A percentile compares a stretch with the other conserved stretches of the same genome.
phyloP scores from a whole-genome alignment of 35 echinoderm and acorn worm genomes.

The Apostichopus japonicus region DNA sequence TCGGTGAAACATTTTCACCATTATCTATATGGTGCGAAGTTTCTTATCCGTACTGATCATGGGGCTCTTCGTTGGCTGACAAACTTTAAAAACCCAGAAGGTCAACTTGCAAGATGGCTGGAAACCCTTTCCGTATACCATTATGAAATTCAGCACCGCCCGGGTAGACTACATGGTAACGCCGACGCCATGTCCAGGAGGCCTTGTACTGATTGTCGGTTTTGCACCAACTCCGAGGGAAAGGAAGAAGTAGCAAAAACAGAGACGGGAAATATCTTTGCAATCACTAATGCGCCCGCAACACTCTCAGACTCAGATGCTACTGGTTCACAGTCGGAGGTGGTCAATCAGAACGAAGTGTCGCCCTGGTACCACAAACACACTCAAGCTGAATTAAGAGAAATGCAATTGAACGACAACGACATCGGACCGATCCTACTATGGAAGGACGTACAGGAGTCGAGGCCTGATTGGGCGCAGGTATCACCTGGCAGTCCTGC shows the following conservation, averaged over 20 bases:
- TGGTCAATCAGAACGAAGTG: not conserved
- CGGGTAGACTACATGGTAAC: slow-evolving; percentile 32
- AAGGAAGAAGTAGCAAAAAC: not conserved
- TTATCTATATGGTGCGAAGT: slow-evolving; percentile 63
- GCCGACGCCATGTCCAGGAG: slow-evolving; percentile 49
- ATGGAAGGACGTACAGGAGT: not conserved
- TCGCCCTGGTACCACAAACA: not conserved
- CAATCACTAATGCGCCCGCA: not conserved
- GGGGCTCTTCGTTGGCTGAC: slow-evolving; percentile 65
- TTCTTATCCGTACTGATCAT: slow-evolving; percentile 60
- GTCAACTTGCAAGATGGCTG: slow-evolving; percentile 46
- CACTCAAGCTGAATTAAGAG: not conserved
- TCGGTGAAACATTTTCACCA: slow-evolving; percentile 69
- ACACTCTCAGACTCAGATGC: not conserved
- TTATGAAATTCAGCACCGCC: slow-evolving; percentile 64
- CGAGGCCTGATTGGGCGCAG: not conserved
- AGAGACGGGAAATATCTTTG: not conserved
- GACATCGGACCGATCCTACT: not conserved
- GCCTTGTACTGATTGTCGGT: not conserved
- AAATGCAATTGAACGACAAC: not conserved
- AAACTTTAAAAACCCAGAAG: slow-evolving; percentile 48
- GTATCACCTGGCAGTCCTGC: not conserved
- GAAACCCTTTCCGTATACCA: slow-evolving; percentile 52
- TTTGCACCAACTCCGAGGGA: not conserved
- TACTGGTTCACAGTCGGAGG: no score